Evolutionary conservation across 2,113 vertebrate genomes (phyloP), one percentile per base, ranked within the genome.

Genomic region (Limnothrissa miodon): DNA sequence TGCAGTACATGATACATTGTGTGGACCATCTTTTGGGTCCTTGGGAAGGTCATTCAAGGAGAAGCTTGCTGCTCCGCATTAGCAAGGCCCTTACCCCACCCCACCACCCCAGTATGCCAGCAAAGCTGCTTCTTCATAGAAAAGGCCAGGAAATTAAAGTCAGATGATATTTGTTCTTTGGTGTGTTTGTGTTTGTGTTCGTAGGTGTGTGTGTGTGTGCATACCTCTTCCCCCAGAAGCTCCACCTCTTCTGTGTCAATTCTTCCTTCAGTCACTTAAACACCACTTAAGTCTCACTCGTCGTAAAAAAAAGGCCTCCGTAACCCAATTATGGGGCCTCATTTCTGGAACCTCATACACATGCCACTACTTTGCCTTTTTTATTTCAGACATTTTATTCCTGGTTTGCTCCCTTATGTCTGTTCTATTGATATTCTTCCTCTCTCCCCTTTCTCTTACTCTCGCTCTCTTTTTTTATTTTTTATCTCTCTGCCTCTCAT

Each of bases 151-250:
- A 87, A 92, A 93, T 91, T 90, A 74, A 88, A 91, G 86, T 93
- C 93, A 90, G 90, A 91, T 92, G 93, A 89, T 80, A 83, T 44
- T 70, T 42, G 45, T 45, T 83, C 45, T 59, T 78, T 85, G 81
- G 70, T 83, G 45, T 29, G 78, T 56, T 48, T 79, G 78, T 46
- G 53, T 36, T 45, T 82, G 70, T 83, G 80, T 39, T 53, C 66
- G 23, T 74, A 53, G 87, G 33, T 56, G 45, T 9, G 11, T 44
- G 51, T 62, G 79, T 19, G 36, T 45, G 23, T n/a, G 45, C 80
- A n/a, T n/a, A n/a, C n/a, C 19, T 46, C 46, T 29, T 39, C 29
- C 15, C 48, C 17, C n/a, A 21, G 51, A 39, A 74, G 29, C 66
- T 36, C 10, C 10, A 29, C 15, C 25, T 36, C 33, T 1, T 29